Conservation (phyloP, 2,113 vertebrate genomes). For the Nymphicus hollandicus region DNA sequence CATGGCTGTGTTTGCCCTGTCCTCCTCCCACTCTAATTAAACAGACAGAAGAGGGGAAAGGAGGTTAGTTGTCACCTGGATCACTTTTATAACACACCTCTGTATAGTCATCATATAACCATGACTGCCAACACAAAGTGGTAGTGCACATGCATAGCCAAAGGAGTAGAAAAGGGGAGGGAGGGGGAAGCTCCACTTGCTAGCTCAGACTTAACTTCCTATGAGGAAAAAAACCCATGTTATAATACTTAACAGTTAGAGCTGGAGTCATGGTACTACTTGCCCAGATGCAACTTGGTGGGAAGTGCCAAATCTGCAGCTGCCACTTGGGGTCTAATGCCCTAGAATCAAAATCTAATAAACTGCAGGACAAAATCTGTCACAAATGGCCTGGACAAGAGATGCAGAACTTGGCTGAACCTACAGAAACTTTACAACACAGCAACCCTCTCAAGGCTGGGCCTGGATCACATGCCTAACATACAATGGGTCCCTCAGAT, state of each 20-base stretch:
- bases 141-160: accelerated
- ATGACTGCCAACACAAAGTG: neutral
- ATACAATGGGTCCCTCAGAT: neutral
- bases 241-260: neutral
- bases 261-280: neutral
- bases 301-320: neutral
- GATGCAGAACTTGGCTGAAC: neutral
- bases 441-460: neutral
- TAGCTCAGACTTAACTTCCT: neutral
- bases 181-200: neutral
- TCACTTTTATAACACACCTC: neutral
- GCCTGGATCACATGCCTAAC: neutral
- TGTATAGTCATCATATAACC: neutral
- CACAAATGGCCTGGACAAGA: neutral
- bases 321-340: neutral
- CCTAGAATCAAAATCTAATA: neutral
- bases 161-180: neutral
- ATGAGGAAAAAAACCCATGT: accelerated
- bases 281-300: neutral
- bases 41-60: neutral
- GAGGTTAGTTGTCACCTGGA: neutral
- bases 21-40: neutral
- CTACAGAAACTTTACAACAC: neutral
- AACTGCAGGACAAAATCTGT: neutral
- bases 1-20: neutral